These are phyloP conservation scores for Pelobates cultripes DNA, from an alignment of 2,797 vertebrate species.

Conservation along the genomic window DNA sequence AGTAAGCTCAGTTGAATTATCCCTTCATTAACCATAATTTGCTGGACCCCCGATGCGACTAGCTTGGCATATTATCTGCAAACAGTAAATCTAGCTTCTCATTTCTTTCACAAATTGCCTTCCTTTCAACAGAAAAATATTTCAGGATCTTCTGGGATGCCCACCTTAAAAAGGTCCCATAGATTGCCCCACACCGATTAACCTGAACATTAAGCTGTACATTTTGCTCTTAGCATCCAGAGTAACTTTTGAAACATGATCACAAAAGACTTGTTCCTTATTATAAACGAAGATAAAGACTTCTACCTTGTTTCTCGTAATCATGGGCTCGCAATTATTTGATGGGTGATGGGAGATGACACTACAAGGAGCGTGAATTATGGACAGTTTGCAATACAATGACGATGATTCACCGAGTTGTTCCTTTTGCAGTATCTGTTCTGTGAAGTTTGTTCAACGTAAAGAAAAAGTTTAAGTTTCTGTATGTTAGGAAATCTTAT, in stretches of 20 bases:
- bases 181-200: constrained; percentile 44
- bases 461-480: constrained; percentile 80
- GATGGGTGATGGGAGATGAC: constrained; percentile 59
- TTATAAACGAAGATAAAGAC: constrained; percentile 64
- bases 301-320: neutral
- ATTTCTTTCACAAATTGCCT: constrained; percentile 69
- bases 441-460: constrained; percentile 83
- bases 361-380: constrained; percentile 57
- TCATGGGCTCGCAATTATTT: constrained; percentile 65
- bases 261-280: constrained; percentile 55
- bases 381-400: constrained; percentile 68
- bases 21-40: neutral
- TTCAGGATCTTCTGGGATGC: constrained; percentile 52
- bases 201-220: constrained; percentile 62
- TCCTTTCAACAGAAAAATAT: constrained; percentile 58
- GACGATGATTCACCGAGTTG: constrained; percentile 63
- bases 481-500: constrained; percentile 90
- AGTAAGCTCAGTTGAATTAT: neutral
- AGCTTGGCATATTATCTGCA: neutral
- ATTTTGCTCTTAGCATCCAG: constrained; percentile 64
- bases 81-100: constrained; percentile 61
- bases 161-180: constrained; percentile 56
- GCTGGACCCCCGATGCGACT: neutral
- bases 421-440: constrained; percentile 80
- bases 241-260: constrained; percentile 63